Evolutionary conservation across 2,797 vertebrate genomes (phyloP).

Genomic region (Phyllotis vaccarum): DNA sequence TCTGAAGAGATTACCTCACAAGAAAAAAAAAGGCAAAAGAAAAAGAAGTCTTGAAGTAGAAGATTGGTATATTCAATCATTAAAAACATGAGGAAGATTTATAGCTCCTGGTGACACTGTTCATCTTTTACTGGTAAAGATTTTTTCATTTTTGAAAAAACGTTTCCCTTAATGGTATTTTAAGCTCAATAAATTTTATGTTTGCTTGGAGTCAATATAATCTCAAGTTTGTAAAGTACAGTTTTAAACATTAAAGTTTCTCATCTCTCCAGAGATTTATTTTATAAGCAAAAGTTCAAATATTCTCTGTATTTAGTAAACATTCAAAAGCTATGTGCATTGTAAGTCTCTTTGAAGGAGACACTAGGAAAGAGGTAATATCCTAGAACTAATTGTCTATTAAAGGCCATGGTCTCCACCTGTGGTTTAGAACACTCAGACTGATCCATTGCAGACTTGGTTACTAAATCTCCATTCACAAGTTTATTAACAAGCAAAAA

Average conservation of each 20-base stretch:
- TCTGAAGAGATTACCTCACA: not conserved
- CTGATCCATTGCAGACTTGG: not conserved
- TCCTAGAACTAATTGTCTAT: not conserved
- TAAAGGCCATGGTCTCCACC: not conserved
- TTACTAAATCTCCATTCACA: not conserved
- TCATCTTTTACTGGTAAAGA: not conserved
- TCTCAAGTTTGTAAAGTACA: not conserved
- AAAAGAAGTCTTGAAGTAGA: not conserved
- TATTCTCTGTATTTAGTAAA: not conserved
- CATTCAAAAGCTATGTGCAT: not conserved
- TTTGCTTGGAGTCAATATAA: not conserved
- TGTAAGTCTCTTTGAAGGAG: conserved; percentile 50
- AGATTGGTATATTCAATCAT: not conserved
- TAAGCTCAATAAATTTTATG: not conserved
- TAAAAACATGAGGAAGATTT: not conserved
- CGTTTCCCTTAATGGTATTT: not conserved
- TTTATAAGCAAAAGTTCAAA: not conserved
- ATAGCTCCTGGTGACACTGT: not conserved
- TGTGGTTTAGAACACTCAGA: not conserved
- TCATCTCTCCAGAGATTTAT: not conserved
- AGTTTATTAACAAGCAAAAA: not conserved
- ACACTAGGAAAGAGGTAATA: not conserved
- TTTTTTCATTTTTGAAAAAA: not conserved
- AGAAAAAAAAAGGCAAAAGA: not conserved
- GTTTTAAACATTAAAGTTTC: not conserved